Evolutionary conservation across 1,140 invertebrate genomes (phyloP).

Genomic region (Zaprionus tsacasi): DNA sequence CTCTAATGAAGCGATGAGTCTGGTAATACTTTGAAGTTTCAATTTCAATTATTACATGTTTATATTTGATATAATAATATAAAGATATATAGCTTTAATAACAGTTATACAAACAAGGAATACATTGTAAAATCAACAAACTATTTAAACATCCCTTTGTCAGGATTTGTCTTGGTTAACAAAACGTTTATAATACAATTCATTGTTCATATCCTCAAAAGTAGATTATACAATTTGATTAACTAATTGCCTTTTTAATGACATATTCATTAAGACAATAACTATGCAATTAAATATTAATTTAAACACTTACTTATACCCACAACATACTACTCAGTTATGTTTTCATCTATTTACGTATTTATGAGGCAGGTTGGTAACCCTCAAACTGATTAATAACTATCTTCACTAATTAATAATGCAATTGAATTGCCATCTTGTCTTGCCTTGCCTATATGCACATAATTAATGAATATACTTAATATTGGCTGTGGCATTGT

Average conservation of each 20-base stretch:
- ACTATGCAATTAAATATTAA: background rate
- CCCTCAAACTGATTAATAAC: conserved; percentile 9
- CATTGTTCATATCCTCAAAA: background rate
- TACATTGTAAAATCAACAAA: too few species aligned
- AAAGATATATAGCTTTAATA: too few species aligned
- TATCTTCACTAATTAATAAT: conserved; percentile 26
- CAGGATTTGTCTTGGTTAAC: background rate
- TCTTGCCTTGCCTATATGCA: conserved; percentile 14
- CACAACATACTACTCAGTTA: background rate
- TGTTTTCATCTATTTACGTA: background rate
- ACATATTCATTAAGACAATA: background rate
- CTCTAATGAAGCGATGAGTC: background rate
- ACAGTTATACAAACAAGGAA: too few species aligned
- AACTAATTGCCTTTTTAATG: background rate
- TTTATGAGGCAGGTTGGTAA: background rate
- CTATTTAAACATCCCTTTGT: too few species aligned
- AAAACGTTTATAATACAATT: too few species aligned
- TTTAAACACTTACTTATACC: background rate
- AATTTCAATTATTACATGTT: background rate
- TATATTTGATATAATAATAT: too few species aligned
- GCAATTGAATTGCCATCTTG: conserved; percentile 11
- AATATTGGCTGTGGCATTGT: background rate
- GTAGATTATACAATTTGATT: background rate
- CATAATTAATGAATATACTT: conserved; percentile 24
- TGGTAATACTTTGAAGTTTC: background rate